phyloP scores from a whole-genome alignment of 35 echinoderm and acorn worm genomes.

The Strongylocentrotus purpuratus region DNA sequence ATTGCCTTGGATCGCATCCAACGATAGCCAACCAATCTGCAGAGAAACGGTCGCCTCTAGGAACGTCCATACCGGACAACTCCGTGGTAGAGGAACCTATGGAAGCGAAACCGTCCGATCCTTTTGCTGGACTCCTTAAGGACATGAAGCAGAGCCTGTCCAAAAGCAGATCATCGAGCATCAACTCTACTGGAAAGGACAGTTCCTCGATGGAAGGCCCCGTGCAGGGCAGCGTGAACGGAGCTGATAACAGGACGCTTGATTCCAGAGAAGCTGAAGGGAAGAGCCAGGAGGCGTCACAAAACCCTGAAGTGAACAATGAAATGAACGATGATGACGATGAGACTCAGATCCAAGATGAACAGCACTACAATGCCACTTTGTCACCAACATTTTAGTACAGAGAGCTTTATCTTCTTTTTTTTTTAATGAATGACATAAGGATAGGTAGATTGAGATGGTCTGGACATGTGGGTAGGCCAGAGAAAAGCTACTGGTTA shows the following conservation, averaged over 20 bases:
- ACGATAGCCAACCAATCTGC: not conserved
- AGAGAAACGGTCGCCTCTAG: not conserved
- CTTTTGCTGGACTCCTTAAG: constrained; percentile 58
- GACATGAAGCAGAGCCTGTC: constrained; percentile 63
- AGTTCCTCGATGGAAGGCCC: constrained; percentile 23
- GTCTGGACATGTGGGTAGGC: too few relatives aligned
- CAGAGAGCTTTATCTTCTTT: not conserved
- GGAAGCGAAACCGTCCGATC: constrained; percentile 57
- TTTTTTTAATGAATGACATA: not conserved
- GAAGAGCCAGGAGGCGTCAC: not conserved
- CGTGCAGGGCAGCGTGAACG: not conserved
- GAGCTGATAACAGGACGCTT: constrained; percentile 16
- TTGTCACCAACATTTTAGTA: constrained; percentile 27
- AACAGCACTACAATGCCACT: not conserved
- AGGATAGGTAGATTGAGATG: not conserved
- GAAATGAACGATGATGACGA: constrained; percentile 42
- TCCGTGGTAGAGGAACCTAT: not conserved
- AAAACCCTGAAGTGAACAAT: not conserved
- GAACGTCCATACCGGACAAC: not conserved
- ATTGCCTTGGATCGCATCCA: constrained; percentile 27
- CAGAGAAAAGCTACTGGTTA: too few relatives aligned
- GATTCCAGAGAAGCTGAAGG: not conserved
- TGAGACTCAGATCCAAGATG: constrained; percentile 50
- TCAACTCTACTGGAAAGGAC: constrained; percentile 34
- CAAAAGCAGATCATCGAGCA: constrained; percentile 53